Base-by-base conservation (phyloP, 2,888 invertebrate genomes). In the Tricholauxania praeusta region DNA sequence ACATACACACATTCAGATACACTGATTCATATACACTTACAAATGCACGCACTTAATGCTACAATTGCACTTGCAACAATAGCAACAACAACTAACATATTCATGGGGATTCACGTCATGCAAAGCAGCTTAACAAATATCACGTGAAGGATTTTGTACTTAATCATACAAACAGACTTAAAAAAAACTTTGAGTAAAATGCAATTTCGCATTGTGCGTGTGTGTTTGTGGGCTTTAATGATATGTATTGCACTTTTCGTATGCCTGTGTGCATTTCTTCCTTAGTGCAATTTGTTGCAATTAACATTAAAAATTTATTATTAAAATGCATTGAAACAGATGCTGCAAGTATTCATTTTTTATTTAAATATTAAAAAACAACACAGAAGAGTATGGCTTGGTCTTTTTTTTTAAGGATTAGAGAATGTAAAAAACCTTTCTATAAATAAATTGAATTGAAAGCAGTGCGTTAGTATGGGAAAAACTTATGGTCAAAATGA, bases 121-220 rank as follows among this genome's bases (percentile, higher is more conserved):
- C 62, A 62, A 62, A 62, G 63, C 63, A 17, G 63, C 63, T 63
- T 63, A 63, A 63, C 15, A 63, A 19, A 60, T 63, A n/a, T n/a
- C 63, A 15, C 17, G 48, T 17, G 47, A 63, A 63, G 63, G 63
- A 63, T 48, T 63, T 17, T 39, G 39, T 39, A 19, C 19, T 59
- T 59, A 59, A 59, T 59, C 59, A 17, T 39, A 39, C 22, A 14
- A 59, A 59, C 8, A 59, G 6, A 59, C 17, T 19, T 59, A 39
- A 39, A 39, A 39, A 39, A 53, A 53, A 19, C 53, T 12, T 17
- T 53, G 14, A 53, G 10, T 53, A 53, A 19, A 53, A 19, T 53
- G 53, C 53, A 53, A 53, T 12, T 17, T 7, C 10, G 12, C 15
- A 53, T 8, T 53, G 53, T 55, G 55, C n/a, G 55, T 55, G 55